Evolutionary conservation across 2,797 vertebrate genomes (phyloP).

Genomic region (Pseudopleuronectes americanus): DNA sequence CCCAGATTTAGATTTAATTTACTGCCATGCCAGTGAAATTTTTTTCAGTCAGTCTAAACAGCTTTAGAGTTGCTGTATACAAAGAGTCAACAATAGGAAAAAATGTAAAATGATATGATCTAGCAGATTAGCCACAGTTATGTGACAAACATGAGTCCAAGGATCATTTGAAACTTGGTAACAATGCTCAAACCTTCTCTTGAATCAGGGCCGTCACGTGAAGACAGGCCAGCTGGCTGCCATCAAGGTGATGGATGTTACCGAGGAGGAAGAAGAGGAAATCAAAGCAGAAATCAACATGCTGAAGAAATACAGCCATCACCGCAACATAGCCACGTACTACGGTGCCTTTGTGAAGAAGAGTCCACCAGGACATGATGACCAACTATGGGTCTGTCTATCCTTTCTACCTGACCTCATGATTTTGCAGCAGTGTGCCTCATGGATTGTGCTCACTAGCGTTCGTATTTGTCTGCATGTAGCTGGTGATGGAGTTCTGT

Average conservation of each 20-base stretch:
- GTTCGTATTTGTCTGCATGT: constrained; percentile 42
- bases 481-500: constrained; percentile 98
- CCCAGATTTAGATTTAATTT: background rate
- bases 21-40: constrained; percentile 20
- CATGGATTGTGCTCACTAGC: constrained; percentile 15
- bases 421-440: background rate
- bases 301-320: constrained; percentile 96
- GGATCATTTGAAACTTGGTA: constrained; percentile 11
- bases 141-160: background rate
- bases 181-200: constrained; percentile 14
- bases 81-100: background rate
- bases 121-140: constrained; percentile 16
- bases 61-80: constrained; percentile 14
- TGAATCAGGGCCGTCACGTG: constrained; percentile 84
- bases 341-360: constrained; percentile 97
- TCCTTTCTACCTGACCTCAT: background rate
- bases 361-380: constrained; percentile 93
- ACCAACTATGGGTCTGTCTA: constrained; percentile 92
- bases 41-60: constrained; percentile 15
- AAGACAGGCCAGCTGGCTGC: constrained; percentile 93
- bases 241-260: constrained; percentile 98
- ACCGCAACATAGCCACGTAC: constrained; percentile 96
- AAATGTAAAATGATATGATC: constrained; percentile 18
- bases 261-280: constrained; percentile 95
- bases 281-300: constrained; percentile 98